Base-by-base conservation (phyloP, 2,113 vertebrate species). In the Turnix velox region DNA sequence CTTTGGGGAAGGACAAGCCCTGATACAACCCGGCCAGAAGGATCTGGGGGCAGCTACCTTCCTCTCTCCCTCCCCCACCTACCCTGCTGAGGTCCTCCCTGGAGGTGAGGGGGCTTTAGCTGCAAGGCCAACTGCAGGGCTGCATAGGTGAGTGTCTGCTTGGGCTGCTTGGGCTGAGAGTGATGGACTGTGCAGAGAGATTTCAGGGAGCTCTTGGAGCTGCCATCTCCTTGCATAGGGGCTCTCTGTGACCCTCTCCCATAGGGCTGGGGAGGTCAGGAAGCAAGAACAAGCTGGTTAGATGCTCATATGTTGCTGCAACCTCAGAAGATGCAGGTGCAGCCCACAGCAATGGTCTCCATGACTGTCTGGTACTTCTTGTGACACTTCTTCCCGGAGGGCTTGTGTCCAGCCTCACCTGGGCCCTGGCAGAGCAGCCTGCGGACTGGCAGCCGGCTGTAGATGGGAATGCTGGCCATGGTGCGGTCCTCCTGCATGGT, bases 341-440 rank as follows among this genome's bases (percentile, higher is more conserved):
- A 98, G 78, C 98, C 98, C 84, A 98, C 98, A 0, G 98, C 98
- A 2, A 98, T 98, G 95, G 98, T 98, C 95, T 98, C 98, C 98
- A 98, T 98, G 90, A 98, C 97, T 15, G 63, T 94, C 87, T 97
- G 96, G 77, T 97, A 97, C 46, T 98, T 97, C 57, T 93, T 97
- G 40, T 75, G 96, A 49, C 98, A 98, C 67, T 96, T 93, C 45
- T 81, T 97, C 55, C 68, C 84, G 0, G 62, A 59, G 58, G 93
- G 51, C 54, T 75, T 85, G 4, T 83, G 81, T 3, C 65, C 88
- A 5, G 6, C 72, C 5, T 94, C 40, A 0, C 69, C 12, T 0
- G 88, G 67, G 3, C 59, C 67, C 0, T 96, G 97, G 91, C 98
- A 98, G 57, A 98, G 97, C 69, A 96, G 96, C 65, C 98, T 96